Evolutionary conservation across 2,888 invertebrate genomes (phyloP).

Genomic region (Nymphalis c-album): DNA sequence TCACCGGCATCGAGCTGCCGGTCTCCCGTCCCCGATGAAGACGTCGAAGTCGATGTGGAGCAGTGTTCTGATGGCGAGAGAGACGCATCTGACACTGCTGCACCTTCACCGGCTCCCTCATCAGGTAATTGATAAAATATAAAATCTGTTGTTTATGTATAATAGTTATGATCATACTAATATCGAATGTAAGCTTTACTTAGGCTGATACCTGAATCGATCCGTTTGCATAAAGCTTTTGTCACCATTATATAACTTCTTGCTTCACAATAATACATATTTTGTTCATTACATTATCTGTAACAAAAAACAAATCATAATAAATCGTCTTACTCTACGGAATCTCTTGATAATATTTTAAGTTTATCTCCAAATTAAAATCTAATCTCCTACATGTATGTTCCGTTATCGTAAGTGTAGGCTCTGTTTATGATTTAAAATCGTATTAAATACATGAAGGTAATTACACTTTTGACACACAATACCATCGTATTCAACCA

Average conservation of each 20-base stretch:
- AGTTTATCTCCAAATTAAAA: slow-evolving; percentile 39
- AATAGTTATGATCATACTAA: too few relatives aligned
- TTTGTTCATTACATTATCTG: too few relatives aligned
- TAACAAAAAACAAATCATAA: neutral
- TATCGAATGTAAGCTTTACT: too few relatives aligned
- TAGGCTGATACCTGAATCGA: too few relatives aligned
- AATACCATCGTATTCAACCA: slow-evolving; percentile 50
- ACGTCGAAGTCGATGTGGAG: slow-evolving; percentile 87
- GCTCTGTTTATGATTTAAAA: slow-evolving; percentile 35
- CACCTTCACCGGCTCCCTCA: slow-evolving; percentile 73
- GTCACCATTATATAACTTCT: too few relatives aligned
- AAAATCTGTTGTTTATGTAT: too few relatives aligned
- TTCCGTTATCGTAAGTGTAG: slow-evolving; percentile 37
- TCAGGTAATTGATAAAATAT: slow-evolving; percentile 55
- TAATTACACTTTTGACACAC: slow-evolving; percentile 50
- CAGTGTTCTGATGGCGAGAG: slow-evolving; percentile 86
- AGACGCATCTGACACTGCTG: slow-evolving; percentile 77
- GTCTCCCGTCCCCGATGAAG: slow-evolving; percentile 82
- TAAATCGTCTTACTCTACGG: neutral
- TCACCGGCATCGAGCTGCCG: slow-evolving; percentile 74
- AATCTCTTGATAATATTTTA: slow-evolving; percentile 20
- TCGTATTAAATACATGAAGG: slow-evolving; percentile 37
- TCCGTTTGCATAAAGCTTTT: too few relatives aligned
- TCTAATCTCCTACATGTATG: slow-evolving; percentile 31
- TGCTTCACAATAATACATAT: too few relatives aligned